Evolutionary conservation across 2,888 invertebrate genomes (phyloP).

Genomic region (Gordius sp.): DNA sequence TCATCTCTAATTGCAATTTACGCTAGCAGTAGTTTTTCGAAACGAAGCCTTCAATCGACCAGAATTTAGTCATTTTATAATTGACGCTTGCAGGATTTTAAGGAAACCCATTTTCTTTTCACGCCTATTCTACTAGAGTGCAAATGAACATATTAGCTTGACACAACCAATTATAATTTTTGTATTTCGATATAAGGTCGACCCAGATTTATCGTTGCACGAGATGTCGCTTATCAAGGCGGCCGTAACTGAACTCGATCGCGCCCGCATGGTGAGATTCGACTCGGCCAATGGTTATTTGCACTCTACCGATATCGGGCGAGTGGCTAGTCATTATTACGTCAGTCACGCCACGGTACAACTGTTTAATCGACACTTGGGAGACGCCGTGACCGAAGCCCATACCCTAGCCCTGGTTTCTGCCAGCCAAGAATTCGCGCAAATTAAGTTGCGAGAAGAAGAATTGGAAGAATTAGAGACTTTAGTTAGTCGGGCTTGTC

Average conservation of each 20-base stretch:
- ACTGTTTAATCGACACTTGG: conserved; percentile 22
- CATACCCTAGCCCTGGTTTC: conserved; percentile 67
- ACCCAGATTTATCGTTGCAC: conserved; percentile 49
- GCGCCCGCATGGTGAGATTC: conserved; percentile 72
- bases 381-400: conserved; percentile 12
- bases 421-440: conserved; percentile 70
- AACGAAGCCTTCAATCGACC: too few species aligned
- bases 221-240: conserved; percentile 47
- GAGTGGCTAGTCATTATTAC: conserved; percentile 89
- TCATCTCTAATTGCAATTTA: too few species aligned
- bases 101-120: too few species aligned
- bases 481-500: conserved; percentile 45
- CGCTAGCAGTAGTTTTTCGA: too few species aligned
- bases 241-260: conserved; percentile 59
- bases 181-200: conserved; percentile 35
- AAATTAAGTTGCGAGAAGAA: conserved; percentile 78
- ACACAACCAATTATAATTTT: not conserved
- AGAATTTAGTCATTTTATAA: too few species aligned
- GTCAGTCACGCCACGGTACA: conserved; percentile 82
- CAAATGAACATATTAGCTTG: too few species aligned
- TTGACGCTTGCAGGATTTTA: too few species aligned
- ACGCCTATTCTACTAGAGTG: too few species aligned
- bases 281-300: conserved; percentile 45
- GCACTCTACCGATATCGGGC: conserved; percentile 46
- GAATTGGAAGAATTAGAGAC: conserved; percentile 65